Base-by-base conservation (phyloP, 2,888 invertebrate species). In the Leptopilina syphax region DNA sequence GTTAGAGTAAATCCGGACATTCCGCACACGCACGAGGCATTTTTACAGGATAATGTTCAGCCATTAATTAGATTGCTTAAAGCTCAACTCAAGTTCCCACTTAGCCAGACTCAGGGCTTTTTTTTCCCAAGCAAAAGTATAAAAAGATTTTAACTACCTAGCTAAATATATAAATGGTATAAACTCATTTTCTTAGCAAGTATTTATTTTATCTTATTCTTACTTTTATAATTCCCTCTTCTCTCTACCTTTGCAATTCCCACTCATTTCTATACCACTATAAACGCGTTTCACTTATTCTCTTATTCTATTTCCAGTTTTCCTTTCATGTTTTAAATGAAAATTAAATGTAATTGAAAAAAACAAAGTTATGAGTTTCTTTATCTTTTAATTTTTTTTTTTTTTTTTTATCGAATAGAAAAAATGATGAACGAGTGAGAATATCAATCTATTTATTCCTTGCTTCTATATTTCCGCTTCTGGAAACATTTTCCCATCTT, bases 11-110 rank as follows among this genome's bases (percentile, higher is more conserved):
- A 65, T 77, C 63, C 65, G 50, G 13, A 77, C 44, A 65, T 77
- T 77, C 50, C 65, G 65, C 63, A 47, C 77, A 77, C 77, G 77
- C 47, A 77, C 44, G 63, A 41, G 41, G 41, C 65, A 77, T 77
- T 77, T 77, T 63, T 65, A 24, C 63, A 47, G 60, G 65, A 77
- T 70, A 77, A 77, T 63, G 65, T 47, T 77, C 13, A 65, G 63
- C 47, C 65, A 65, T 77, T 63, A 77, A 60, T 65, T 77, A 77
- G 50, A 77, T 63, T 63, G 76, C 76, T 47, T 47, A 12, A 50
- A 77, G 65, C 50, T 50, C 70, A 50, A 24, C 70, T 70, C 70
- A 47, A 70, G 24, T 70, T 70, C 50, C 50, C 27, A 70, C 70
- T 70, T 70, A 70, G 50, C 54, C 54, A 50, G 50, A 27, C 70